Conservation (phyloP, 2,888 invertebrate species). For the Tineola bisselliella region DNA sequence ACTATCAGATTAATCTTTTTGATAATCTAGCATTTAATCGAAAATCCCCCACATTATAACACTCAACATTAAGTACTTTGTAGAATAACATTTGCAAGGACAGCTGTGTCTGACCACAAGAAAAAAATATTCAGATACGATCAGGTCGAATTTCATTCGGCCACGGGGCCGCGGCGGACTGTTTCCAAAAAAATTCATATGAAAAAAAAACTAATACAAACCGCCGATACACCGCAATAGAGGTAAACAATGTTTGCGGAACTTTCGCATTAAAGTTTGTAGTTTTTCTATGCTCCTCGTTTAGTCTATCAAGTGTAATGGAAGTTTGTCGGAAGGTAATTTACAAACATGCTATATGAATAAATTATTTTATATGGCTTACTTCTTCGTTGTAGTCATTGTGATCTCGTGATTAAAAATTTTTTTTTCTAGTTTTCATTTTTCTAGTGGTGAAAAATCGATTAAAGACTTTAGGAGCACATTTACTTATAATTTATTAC, state of each 20-base stretch:
- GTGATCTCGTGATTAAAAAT: too few relatives aligned
- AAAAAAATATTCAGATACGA: constrained; percentile 60
- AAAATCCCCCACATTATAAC: constrained; percentile 24
- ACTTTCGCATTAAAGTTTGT: constrained; percentile 23
- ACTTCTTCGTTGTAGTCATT: too few relatives aligned
- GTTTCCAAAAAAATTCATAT: constrained; percentile 28
- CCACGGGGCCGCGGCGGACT: constrained; percentile 36
- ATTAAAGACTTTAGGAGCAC: too few relatives aligned
- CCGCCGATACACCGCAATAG: constrained; percentile 30
- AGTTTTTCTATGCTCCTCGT: not conserved
- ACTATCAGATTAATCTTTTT: not conserved
- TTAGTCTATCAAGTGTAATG: too few relatives aligned
- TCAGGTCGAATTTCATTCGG: constrained; percentile 63
- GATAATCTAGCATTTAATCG: not conserved
- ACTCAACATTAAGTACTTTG: constrained; percentile 15
- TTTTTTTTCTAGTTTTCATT: too few relatives aligned
- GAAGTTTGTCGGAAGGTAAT: too few relatives aligned
- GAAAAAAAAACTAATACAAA: constrained; percentile 28
- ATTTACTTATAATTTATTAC: not conserved
- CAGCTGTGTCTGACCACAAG: constrained; percentile 64
- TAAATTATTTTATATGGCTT: too few relatives aligned
- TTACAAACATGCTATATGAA: too few relatives aligned
- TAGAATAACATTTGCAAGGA: constrained; percentile 18
- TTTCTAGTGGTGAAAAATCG: too few relatives aligned
- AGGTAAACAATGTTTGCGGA: constrained; percentile 46